Base-by-base conservation (phyloP, 2,888 invertebrate species). In the Hedya salicella region DNA sequence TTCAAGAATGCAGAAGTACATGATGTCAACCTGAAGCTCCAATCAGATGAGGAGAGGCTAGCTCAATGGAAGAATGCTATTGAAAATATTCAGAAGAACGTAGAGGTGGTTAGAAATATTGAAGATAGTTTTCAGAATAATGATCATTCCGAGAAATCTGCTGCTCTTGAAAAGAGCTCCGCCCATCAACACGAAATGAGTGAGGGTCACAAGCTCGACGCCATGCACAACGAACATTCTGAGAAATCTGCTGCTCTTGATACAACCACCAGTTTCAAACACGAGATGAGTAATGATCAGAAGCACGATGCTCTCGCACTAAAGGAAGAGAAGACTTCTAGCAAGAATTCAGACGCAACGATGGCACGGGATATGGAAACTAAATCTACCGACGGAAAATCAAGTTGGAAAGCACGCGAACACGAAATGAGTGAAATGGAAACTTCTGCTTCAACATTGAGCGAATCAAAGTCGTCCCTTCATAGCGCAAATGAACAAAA, bases 31-130 rank as follows among this genome's bases (percentile, higher is more conserved):
- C 64, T 78, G 2, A 73, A 75, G 21, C 68, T 78, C 16, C 78
- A 80, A 69, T 74, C 81, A 0, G 85, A 86, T 62, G 81, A 85
- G 71, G 81, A 84, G 72, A 80, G 81, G 72, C 75, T 86, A 73
- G 79, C 82, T 19, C 82, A 87, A 70, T 91, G 91, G 91, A 88
- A 89, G 71, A 80, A 86, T 71, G 84, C 85, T 5, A 78, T 85
- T 14, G 75, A 83, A 39, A 85, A 78, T 49, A 86, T 86, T 17
- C 80, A 87, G 44, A 84, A 78, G 68, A 84, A 88, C 72, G 74
- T 80, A 46, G 87, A 87, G 72, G 80, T 85, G 16, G 86, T 79
- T 0, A 84, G 69, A 74, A 88, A 86, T 69, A 86, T 90, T 50
- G 89, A 90, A 76, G 86, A 91, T 49, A 82, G 81, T 70, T 87